Percentiles rank a stretch among this genome's conserved stretches.
phyloP scores from a whole-genome alignment of 2,113 vertebrate genomes.

The Nettapus auritus region DNA sequence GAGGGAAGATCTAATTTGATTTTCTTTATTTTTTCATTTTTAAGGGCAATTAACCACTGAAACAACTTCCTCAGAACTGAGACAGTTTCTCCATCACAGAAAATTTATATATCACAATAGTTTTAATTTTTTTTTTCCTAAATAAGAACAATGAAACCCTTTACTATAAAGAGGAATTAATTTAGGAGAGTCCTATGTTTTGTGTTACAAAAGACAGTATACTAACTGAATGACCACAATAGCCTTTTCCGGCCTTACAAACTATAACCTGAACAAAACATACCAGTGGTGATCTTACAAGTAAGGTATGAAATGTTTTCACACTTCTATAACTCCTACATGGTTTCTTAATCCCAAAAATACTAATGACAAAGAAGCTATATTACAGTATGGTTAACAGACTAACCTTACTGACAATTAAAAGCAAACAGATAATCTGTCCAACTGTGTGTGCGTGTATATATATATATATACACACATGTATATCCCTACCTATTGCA shows the following conservation, averaged over 20 bases:
- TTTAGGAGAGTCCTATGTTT: not conserved
- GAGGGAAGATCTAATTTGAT: not conserved
- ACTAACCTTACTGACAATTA: not conserved
- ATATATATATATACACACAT: not conserved
- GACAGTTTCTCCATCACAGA: not conserved
- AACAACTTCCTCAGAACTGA: not conserved
- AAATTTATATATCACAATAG: not conserved
- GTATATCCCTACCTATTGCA: not conserved
- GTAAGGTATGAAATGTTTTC: not conserved
- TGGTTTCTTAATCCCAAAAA: not conserved
- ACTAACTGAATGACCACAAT: not conserved
- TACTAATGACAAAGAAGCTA: not conserved
- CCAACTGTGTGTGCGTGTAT: not conserved
- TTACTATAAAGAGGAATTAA: not conserved
- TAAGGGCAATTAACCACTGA: not conserved
- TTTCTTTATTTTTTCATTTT: not conserved
- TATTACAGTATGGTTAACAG: not conserved
- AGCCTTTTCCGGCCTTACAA: not conserved
- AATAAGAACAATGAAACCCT: not conserved
- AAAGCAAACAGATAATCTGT: not conserved
- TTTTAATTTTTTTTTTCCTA: not conserved
- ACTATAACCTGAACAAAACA: not conserved
- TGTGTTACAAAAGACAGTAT: not conserved
- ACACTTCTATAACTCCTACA: not conserved
- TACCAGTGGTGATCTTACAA: not conserved